Base-by-base conservation (phyloP, 53 echinoderm and acorn worm genomes). In the Paracentrotus lividus region DNA sequence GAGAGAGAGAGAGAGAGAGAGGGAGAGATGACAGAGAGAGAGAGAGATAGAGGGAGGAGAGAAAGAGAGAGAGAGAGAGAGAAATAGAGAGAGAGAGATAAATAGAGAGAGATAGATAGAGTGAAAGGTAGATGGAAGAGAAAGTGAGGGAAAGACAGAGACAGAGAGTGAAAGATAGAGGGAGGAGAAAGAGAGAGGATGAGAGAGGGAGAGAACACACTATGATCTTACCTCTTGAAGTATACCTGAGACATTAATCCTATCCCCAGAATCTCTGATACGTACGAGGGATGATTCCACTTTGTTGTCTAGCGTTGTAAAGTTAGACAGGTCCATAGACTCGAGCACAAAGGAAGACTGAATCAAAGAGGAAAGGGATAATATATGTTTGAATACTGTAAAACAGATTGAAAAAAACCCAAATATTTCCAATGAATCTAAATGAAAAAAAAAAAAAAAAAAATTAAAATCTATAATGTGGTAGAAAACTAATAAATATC, bases 281-380 rank as follows among this genome's bases (percentile, higher is more conserved):
- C 53, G 55, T 16, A 81, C 36, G 81, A 92, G 92, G 7, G 92
- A 92, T 34, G 92, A 20, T 57, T 56, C 78, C 42, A 92, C 36
- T 23, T 55, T 56, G 43, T 16, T 78, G 59, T 77, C 78, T 24
- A 92, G 26, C 34, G 77, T 42, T 36, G 92, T 77, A 27, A 92
- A 92, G 42, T 92, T 92, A 54, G 92, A 36, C 1, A 92, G 92
- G 53, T 78, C 92, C 92, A 92, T 56, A 24, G 92, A 78, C 42
- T 92, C 92, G 24, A 92, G 53, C n/a, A 78, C 42, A 78, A 92
- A 92, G 9, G 92, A 78, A 23, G 54, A 53, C 92, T 92, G 81
- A 31, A 91, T 29, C 23, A 92, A 55, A 91, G 53, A 65, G 32
- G 14, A 31, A 34, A 88, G 58, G 31, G 24, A 88, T 57, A 88